A percentile compares a stretch with the other conserved stretches of the same genome.
Conservation (phyloP, 2,888 invertebrate species). For the Hemithea aestivaria region DNA sequence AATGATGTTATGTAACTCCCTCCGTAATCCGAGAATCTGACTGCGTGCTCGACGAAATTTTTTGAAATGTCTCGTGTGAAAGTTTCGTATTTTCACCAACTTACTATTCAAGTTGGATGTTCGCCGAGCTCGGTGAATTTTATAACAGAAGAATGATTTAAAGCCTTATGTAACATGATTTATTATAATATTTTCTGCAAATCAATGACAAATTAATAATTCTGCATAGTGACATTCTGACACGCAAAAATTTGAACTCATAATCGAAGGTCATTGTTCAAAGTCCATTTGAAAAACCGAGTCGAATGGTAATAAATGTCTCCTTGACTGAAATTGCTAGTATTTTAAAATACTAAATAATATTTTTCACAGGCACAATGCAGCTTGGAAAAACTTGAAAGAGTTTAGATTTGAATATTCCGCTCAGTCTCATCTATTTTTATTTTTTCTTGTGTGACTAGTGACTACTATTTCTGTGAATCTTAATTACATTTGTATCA, state of each 20-base stretch:
- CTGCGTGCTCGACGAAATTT: slow-evolving; percentile 28
- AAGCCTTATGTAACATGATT: slow-evolving; percentile 2
- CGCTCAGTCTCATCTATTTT: too few relatives aligned
- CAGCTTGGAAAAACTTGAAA: too few relatives aligned
- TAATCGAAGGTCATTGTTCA: slow-evolving; percentile 44
- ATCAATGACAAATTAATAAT: slow-evolving; percentile 10
- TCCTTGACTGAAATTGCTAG: slow-evolving; percentile 24
- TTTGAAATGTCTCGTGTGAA: slow-evolving; percentile 36
- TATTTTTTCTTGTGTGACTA: too few relatives aligned
- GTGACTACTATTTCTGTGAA: too few relatives aligned
- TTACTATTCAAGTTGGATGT: slow-evolving; percentile 24
- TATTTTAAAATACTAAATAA: too few relatives aligned
- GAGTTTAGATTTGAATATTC: too few relatives aligned
- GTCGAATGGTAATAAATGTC: slow-evolving; percentile 28
- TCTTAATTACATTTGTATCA: too few relatives aligned
- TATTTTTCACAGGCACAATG: too few relatives aligned
- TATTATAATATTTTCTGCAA: slow-evolving; percentile 9
- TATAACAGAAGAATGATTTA: slow-evolving; percentile 8
- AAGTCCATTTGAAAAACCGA: slow-evolving; percentile 31
- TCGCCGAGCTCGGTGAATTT: slow-evolving; percentile 25
- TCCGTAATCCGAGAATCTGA: slow-evolving; percentile 22
- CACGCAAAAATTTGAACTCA: slow-evolving; percentile 33
- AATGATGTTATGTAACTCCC: slow-evolving; percentile 23
- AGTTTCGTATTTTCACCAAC: slow-evolving; percentile 37
- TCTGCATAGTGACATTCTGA: slow-evolving; percentile 37